Evolutionary conservation across 2,797 vertebrate genomes (phyloP), one percentile per base, ranked within the genome.

Genomic region (Acrossocheilus fasciatus): DNA sequence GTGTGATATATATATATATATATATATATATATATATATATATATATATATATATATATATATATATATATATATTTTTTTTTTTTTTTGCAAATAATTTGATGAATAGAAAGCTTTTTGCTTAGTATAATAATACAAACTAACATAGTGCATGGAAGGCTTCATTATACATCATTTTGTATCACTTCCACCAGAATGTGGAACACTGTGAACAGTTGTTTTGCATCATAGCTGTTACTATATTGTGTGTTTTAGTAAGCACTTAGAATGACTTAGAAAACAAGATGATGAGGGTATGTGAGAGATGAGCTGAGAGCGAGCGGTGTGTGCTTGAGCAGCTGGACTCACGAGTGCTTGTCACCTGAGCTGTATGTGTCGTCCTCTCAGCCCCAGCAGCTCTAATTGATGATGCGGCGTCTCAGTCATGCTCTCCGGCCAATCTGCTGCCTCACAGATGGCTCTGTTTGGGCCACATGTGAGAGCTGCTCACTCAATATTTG

Each of bases 371-470:
- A 45, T 85, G 82, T 64, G 64, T 47, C n/a, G 50, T 83, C 72
- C 66, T 83, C 89, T 78, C 81, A 54, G 73, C 64, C 59, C 87
- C 83, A 80, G 81, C 84, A 86, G 81, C 52, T 90, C 84, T 86
- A 89, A 90, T 87, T 79, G 89, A 90, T 90, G 86, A 87, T 87
- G 73, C 36, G 81, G 54, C 59, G 9, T 45, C 54, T 85, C 80
- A 75, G 88, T 89, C 83, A 85, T 79, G 70, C 87, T 87, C 81
- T 54, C 47, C 26, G 11, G 34, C 81, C 87, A 72, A 69, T 73
- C 86, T 90, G 86, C 80, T 36, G 39, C 74, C 43, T 82, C 85
- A 66, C 88, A 87, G 88, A 87, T 87, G 88, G 85, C 78, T 84
- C 70, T 68, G 77, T 84, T 84, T 87, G 72, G 82, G 57, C 36